Evolutionary conservation across 2,113 vertebrate species (phyloP), one percentile per base, ranked within the genome.

Genomic region (Oreochromis spilurus): DNA sequence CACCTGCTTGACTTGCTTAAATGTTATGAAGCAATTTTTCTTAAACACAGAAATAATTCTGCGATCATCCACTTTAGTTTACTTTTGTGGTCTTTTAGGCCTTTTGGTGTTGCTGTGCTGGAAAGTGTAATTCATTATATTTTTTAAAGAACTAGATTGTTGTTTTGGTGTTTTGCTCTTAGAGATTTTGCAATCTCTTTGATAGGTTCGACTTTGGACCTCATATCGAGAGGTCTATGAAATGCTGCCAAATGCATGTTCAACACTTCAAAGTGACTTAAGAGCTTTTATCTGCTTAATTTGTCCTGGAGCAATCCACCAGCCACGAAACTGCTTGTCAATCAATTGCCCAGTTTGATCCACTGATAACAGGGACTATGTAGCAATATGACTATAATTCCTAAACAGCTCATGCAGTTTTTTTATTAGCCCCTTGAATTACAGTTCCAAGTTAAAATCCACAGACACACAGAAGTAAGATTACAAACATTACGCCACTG

Each of bases 191-290:
- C 21, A 21, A 24, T 70, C 40, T 72, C 67, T 48, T 45, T 45
- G 14, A 72, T 26, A 72, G 40, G 40, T 72, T 45, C 1, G 9
- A 26, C 21, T 17, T 75, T 48, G 67, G 67, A 48, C 43, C 40
- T 45, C 67, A 72, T 72, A 45, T 45, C 0, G 13, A 17, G 40
- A 1, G 2, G 4, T 48, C 40, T 6, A 45, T 17, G 5, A 75
- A 75, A 75, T 75, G 67, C 67, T 72, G 9, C 43, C 43, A 75
- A n/a, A 48, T 75, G 43, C 70, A 75, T 7, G 36, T 43, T 16
- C 38, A 43, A 70, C n/a, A 43, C 36, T 70, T 24, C 36, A 70
- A 43, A 70, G n/a, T 6, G 65, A 16, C 12, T 70, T 62, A 40
- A 43, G 36, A 70, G 36, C 36, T 70, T 70, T 70, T 43, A 43